Conservation (phyloP, 2,113 vertebrate species). For the Lichenostomus cassidix region DNA sequence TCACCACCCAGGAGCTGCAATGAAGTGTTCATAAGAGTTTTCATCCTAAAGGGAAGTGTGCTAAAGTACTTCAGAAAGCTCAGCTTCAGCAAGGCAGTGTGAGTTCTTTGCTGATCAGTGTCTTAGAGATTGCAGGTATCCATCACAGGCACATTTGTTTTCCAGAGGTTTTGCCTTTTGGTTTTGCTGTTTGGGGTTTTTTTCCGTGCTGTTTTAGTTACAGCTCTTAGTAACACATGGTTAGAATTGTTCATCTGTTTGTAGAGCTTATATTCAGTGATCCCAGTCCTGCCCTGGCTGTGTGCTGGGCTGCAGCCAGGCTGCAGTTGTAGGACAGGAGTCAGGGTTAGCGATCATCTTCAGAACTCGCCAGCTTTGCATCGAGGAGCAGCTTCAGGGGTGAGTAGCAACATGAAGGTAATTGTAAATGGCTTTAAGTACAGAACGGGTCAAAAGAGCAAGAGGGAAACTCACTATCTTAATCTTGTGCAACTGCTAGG, state of each 20-base stretch:
- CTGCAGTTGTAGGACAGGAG: fast-evolving
- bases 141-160: neutral
- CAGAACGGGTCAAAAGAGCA: neutral
- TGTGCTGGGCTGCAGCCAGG: neutral
- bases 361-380: fast-evolving
- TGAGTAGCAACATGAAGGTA: neutral
- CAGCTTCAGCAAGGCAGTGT: fast-evolving
- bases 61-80: neutral
- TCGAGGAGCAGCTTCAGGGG: neutral
- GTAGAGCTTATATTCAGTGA: neutral
- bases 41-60: neutral
- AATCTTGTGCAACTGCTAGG: neutral
- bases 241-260: neutral
- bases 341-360: neutral
- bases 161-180: neutral
- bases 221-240: neutral
- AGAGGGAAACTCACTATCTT: neutral
- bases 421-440: neutral
- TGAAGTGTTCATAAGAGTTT: neutral
- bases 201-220: neutral
- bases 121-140: neutral
- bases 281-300: neutral
- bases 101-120: neutral
- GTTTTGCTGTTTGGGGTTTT: neutral
- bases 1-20: neutral